These are phyloP conservation scores for Samia ricini DNA, from an alignment of 1,140 invertebrate species.

Conservation along the genomic window DNA sequence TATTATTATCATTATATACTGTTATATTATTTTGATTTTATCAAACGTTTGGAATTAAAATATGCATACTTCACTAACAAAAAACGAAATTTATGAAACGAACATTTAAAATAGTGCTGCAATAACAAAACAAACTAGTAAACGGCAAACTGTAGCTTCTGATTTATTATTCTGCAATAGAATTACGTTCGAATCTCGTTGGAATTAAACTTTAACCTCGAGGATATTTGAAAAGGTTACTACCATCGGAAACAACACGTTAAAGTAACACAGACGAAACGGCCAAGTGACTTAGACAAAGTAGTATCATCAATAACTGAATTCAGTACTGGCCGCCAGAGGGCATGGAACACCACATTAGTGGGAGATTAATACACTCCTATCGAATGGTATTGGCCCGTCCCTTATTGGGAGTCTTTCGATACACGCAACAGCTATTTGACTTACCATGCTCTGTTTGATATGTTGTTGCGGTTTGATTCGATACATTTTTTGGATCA, in stretches of 20 bases:
- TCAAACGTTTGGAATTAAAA: too few relatives aligned
- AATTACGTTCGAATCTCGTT: slow-evolving; percentile 42
- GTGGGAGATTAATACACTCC: slow-evolving; percentile 48
- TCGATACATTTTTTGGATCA: slow-evolving; percentile 26
- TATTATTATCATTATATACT: too few relatives aligned
- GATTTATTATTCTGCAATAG: slow-evolving; percentile 24
- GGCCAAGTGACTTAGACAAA: slow-evolving; percentile 58
- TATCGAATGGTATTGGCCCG: slow-evolving; percentile 26
- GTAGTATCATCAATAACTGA: slow-evolving; percentile 59
- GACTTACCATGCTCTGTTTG: slow-evolving; percentile 31
- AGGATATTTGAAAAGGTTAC: slow-evolving; percentile 29
- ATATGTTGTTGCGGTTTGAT: slow-evolving; percentile 21
- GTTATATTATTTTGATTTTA: too few relatives aligned
- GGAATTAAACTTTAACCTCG: slow-evolving; percentile 38
- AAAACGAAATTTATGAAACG: too few relatives aligned
- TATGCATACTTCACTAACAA: too few relatives aligned
- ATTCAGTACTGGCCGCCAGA: slow-evolving; percentile 40
- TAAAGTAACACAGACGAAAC: slow-evolving; percentile 49
- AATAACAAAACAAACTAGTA: too few relatives aligned
- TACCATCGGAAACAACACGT: slow-evolving; percentile 28
- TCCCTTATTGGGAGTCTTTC: slow-evolving; percentile 49
- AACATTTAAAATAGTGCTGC: too few relatives aligned
- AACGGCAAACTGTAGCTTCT: not conserved
- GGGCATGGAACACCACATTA: slow-evolving; percentile 47
- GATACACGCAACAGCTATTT: slow-evolving; percentile 42